phyloP scores from a whole-genome alignment of 2,797 vertebrate species.

The Clarias laeviceps region DNA sequence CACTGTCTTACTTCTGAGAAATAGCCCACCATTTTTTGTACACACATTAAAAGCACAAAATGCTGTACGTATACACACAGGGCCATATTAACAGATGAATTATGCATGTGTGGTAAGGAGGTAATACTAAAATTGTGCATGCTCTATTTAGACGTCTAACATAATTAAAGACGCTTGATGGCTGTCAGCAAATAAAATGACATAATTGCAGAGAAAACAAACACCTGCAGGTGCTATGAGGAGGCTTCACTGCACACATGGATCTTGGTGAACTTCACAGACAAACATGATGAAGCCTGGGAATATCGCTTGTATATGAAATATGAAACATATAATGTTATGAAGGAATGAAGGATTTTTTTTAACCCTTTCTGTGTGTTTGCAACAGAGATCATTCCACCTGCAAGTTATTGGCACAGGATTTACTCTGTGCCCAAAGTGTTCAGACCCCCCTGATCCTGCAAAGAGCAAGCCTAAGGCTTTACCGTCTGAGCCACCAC shows the following conservation, averaged over 20 bases:
- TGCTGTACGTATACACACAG: not conserved
- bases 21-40: not conserved
- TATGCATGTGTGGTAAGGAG: not conserved
- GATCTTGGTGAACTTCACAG: not conserved
- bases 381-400: too few relatives aligned
- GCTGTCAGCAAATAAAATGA: slow-evolving; percentile 3
- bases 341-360: not conserved
- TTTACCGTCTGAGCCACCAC: too few relatives aligned
- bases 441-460: too few relatives aligned
- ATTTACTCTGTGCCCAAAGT: too few relatives aligned
- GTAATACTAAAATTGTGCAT: not conserved
- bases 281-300: not conserved
- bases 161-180: slow-evolving; percentile 15
- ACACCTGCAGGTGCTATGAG: slow-evolving; percentile 1
- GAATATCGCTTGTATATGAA: too few relatives aligned
- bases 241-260: not conserved
- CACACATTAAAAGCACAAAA: not conserved
- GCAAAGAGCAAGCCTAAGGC: too few relatives aligned
- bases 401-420: too few relatives aligned
- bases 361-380: too few relatives aligned
- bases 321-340: not conserved
- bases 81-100: not conserved
- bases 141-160: not conserved
- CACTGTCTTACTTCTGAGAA: not conserved
- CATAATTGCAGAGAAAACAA: slow-evolving; percentile 16